phyloP scores from a whole-genome alignment of 2,113 vertebrate species.

The Colossoma macropomum region DNA sequence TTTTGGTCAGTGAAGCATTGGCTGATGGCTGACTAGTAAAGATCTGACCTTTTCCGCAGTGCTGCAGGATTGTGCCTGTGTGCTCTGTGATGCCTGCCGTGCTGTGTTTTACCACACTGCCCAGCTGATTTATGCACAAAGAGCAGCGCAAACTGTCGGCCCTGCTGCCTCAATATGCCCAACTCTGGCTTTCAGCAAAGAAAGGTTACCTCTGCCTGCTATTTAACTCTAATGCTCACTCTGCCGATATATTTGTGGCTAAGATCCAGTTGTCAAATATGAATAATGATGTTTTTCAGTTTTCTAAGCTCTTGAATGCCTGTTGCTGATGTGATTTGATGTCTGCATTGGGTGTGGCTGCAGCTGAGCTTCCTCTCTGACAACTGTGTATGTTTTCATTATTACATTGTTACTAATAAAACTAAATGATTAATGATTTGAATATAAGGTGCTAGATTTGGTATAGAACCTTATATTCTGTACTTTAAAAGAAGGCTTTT shows the following conservation, averaged over 20 bases:
- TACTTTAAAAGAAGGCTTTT: too few species aligned
- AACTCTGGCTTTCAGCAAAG: constrained; percentile 3
- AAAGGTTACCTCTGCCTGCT: neutral
- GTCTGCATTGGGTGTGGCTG: too few species aligned
- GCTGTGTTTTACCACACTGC: constrained; percentile 35
- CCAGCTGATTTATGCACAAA: constrained; percentile 45
- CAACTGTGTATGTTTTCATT: too few species aligned
- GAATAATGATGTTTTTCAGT: too few species aligned
- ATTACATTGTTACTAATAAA: too few species aligned
- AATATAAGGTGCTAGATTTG: too few species aligned
- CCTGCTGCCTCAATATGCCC: neutral
- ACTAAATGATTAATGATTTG: too few species aligned
- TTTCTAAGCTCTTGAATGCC: too few species aligned
- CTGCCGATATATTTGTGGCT: neutral
- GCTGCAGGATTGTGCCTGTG: constrained; percentile 47
- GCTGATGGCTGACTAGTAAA: constrained; percentile 68
- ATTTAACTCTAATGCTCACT: neutral
- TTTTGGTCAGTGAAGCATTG: constrained; percentile 58
- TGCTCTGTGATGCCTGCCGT: constrained; percentile 49
- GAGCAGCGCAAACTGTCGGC: constrained; percentile 10
- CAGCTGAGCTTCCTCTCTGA: too few species aligned
- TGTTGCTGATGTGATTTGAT: too few species aligned
- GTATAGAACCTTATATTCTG: too few species aligned
- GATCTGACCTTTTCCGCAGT: constrained; percentile 69
- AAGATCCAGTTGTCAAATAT: neutral